Conservation (phyloP, 2,797 vertebrate genomes). For the Netta rufina region DNA sequence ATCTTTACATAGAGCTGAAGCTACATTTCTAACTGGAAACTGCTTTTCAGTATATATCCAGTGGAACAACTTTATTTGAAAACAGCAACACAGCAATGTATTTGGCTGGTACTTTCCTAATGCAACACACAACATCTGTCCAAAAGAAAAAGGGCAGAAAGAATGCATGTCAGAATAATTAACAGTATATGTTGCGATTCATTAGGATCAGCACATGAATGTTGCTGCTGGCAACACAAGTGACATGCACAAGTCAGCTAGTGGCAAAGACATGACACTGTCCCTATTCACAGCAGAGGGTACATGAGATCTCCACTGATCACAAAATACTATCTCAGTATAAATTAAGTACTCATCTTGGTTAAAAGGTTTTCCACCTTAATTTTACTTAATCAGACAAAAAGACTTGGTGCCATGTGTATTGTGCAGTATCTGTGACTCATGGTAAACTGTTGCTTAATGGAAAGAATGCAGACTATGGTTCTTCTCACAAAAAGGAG, state of each 20-base stretch:
- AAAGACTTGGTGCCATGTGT: background rate
- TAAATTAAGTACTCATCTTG: conserved; percentile 57
- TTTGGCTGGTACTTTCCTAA: conserved; percentile 12
- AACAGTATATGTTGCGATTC: conserved; percentile 64
- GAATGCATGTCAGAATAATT: conserved; percentile 75
- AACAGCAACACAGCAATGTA: background rate
- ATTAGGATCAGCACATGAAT: conserved; percentile 60
- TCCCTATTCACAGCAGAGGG: conserved; percentile 12
- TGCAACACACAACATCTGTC: background rate
- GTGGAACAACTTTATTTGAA: background rate
- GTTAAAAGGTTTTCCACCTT: conserved; percentile 39
- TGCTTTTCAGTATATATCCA: background rate
- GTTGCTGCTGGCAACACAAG: conserved; percentile 52
- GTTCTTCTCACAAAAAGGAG: background rate
- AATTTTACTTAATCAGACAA: conserved; percentile 31
- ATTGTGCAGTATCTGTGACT: background rate
- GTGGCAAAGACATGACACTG: conserved; percentile 69
- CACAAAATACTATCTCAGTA: conserved; percentile 39
- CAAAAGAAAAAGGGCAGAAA: conserved; percentile 51
- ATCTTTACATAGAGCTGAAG: background rate
- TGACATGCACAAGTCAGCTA: conserved; percentile 42
- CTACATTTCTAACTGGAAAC: background rate
- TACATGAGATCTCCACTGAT: conserved; percentile 16
- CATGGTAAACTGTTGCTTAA: background rate
- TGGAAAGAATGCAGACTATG: background rate